These are phyloP conservation scores for Drosophila vallismaia DNA, from an alignment of 2,888 invertebrate genomes.

Conservation along the genomic window DNA sequence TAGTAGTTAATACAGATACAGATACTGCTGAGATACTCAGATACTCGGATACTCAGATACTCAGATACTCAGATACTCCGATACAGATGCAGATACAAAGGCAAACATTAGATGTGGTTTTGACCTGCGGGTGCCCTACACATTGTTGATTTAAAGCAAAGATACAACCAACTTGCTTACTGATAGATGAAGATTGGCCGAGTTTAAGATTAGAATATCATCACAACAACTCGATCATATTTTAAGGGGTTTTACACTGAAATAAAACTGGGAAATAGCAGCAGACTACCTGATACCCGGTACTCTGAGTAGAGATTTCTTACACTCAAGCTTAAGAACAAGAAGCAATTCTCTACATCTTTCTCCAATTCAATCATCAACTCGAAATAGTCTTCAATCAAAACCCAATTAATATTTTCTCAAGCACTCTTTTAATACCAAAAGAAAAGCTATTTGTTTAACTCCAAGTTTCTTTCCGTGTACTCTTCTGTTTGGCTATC, in stretches of 20 bases:
- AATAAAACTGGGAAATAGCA: too few relatives aligned
- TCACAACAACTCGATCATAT: constrained; percentile 3
- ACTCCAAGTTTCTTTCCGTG: constrained; percentile 1
- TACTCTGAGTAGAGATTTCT: too few relatives aligned
- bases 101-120: constrained; percentile 21
- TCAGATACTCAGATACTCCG: constrained; percentile 14
- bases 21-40: constrained; percentile 14
- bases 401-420: not conserved
- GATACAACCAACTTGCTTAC: constrained; percentile 14
- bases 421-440: not conserved
- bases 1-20: constrained; percentile 59
- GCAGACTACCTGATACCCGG: too few relatives aligned
- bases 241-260: not conserved
- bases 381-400: too few relatives aligned
- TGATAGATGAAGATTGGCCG: constrained; percentile 57
- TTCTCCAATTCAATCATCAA: too few relatives aligned
- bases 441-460: not conserved
- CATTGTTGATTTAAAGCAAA: constrained; percentile 60
- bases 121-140: constrained; percentile 66
- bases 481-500: constrained; percentile 19
- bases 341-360: too few relatives aligned
- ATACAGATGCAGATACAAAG: constrained; percentile 8
- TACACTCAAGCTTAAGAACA: too few relatives aligned
- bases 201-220: constrained; percentile 13
- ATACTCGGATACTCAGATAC: constrained; percentile 13